Evolutionary conservation across 23 tunicate species (phyloP), one percentile per base, ranked within the genome.

Genomic region (Styela clava): DNA sequence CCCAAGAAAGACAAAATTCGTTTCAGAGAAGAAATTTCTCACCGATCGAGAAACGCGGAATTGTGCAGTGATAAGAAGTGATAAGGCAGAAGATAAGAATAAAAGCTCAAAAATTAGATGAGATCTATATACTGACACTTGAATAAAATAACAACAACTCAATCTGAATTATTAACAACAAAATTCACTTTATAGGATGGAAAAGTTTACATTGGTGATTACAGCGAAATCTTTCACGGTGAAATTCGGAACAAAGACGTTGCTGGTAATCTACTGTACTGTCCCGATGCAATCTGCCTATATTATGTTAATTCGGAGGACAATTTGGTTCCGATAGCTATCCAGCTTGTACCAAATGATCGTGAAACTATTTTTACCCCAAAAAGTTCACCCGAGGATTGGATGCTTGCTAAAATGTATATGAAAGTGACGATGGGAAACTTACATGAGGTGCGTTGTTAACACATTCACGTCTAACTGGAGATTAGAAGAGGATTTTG

Each of bases 401-500:
- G 93, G 93, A 1, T 88, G 74, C 72, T 88, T 72, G 93, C 93
- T 63, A 88, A 88, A 62, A 83, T 88, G 93, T 88, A 83, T 67
- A 65, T 78, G 63, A 78, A 68, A 28, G 64, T 82, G 16, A 67
- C 87, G 2, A 21, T n/a, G 21, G 35, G 64, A 1, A 74, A 68
- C 63, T 20, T 83, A 62, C 93, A 88, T 63, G 84, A 88, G 93
- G 93, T 88, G 37, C 18, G 37, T 30, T 5, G 77, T 9, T 16
- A 68, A n/a, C n/a, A n/a, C n/a, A n/a, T n/a, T n/a, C n/a, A n/a
- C n/a, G n/a, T n/a, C n/a, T n/a, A n/a, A n/a, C n/a, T n/a, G n/a
- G n/a, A n/a, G n/a, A n/a, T n/a, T n/a, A n/a, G n/a, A n/a, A n/a
- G n/a, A n/a, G n/a, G n/a, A n/a, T n/a, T n/a, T n/a, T n/a, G n/a